Base-by-base conservation (phyloP, 2,797 vertebrate genomes). In the Pipistrellus pygmaeus region DNA sequence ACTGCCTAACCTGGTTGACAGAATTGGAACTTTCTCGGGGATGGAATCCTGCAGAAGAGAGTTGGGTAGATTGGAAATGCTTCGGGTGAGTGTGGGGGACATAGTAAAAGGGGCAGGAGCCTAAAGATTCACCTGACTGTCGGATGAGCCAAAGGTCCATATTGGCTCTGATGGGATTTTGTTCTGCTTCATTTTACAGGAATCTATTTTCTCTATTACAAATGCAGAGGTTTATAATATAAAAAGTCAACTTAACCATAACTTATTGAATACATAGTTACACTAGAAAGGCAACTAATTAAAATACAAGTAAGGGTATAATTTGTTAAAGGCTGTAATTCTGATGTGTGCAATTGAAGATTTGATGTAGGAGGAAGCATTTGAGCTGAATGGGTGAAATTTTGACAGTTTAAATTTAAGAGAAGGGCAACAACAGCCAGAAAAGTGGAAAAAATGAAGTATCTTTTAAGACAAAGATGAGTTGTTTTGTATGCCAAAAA, bases 361-460 rank as follows among this genome's bases (percentile, higher is more conserved):
- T 89, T 85, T 83, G 87, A 80, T 68, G 85, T 93, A 95, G 78
- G 82, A 94, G 69, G 64, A 88, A 75, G 77, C 18, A 85, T 93
- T 92, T 96, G 57, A 95, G 64, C 73, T 94, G 62, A 96, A 92
- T 92, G 82, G 32, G 60, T 96, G 60, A 68, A 93, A 96, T 90
- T 90, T 88, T 85, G 85, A 95, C 51, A 93, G 85, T 57, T 12
- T 91, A 46, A 93, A 90, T 88, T 90, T 85, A 94, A 21, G 64
- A 93, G 55, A 94, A 90, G 14, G n/a, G 53, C 15, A 68, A 90
- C 93, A 91, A 90, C 93, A 91, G 91, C 41, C 51, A 71, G 7
- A 92, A 81, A 90, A 82, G 25, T 55, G n/a, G 78, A 66, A 80
- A 91, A 91, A 88, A 64, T 13, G 32, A 12, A 90, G 18, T 85